phyloP scores from a whole-genome alignment of 37 sponge, comb jelly and placozoan species.

The Hormiphora californensis region DNA sequence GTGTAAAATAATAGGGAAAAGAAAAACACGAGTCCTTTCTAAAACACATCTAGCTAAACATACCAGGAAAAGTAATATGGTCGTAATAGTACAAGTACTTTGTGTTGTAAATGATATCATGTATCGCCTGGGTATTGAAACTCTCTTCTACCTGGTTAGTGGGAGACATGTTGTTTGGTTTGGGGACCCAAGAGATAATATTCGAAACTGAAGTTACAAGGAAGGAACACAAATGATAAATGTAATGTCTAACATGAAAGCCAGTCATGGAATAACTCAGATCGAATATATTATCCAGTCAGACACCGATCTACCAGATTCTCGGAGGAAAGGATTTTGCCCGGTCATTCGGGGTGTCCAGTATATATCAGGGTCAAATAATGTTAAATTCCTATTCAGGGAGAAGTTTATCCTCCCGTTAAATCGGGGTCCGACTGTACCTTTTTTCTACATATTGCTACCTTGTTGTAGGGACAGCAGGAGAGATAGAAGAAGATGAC shows the following conservation, averaged over 20 bases:
- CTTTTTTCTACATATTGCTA: background rate
- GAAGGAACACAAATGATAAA: too few species aligned
- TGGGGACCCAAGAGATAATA: too few species aligned
- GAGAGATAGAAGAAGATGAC: background rate
- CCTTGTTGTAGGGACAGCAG: slow-evolving; percentile 33
- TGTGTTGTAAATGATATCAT: slow-evolving; percentile 86
- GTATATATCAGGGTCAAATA: background rate
- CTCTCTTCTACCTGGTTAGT: slow-evolving; percentile 99
- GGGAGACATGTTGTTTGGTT: too few species aligned
- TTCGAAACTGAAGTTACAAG: too few species aligned
- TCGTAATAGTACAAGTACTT: slow-evolving; percentile 67
- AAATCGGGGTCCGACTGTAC: background rate
- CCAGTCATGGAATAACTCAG: too few species aligned
- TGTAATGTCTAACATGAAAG: too few species aligned
- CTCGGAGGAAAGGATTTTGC: background rate
- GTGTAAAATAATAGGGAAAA: slow-evolving; percentile 51
- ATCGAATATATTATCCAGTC: too few species aligned
- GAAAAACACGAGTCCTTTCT: too few species aligned
- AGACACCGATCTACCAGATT: too few species aligned
- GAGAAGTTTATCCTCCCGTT: background rate
- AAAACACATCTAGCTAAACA: too few species aligned
- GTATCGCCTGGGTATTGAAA: slow-evolving; percentile 94
- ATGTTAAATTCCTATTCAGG: background rate
- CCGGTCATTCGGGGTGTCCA: background rate
- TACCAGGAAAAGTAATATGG: slow-evolving; percentile 30